Evolutionary conservation across 2,113 vertebrate species (phyloP), one percentile per base, ranked within the genome.

Genomic region (Machaerirhynchus nigripectus): DNA sequence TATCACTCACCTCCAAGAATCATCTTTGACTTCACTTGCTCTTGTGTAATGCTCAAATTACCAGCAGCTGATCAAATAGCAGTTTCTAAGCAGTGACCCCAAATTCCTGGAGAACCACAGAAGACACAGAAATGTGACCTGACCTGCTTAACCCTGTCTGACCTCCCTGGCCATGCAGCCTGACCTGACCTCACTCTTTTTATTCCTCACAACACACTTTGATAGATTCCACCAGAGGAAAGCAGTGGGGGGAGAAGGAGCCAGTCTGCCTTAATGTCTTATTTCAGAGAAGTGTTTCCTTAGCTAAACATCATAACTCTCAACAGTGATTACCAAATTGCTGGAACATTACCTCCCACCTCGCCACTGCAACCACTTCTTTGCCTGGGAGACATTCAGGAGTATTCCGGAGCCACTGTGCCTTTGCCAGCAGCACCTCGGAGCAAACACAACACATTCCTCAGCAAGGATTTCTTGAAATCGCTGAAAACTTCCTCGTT

Each of bases 41-140:
- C 94, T 95, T 85, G 96, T 96, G 91, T 90, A 96, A 97, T 77
- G 95, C 93, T 97, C 95, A 96, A 98, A 98, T 98, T 98, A 96
- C 97, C 97, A 97, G 90, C 97, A 97, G 98, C 98, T 98, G 98
- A 98, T 97, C 96, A 98, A 98, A 98, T 85, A 98, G 94, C 87
- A 87, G 49, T 94, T 97, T 84, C 84, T 56, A 67, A 95, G 95
- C 84, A 86, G 88, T 93, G 96, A 97, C 95, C 97, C 95, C 76
- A 74, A 23, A 96, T 92, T 69, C 65, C 73, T 90, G 78, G 77
- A 95, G 97, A 97, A 63, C 92, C 77, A 49, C 33, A 96, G 95
- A 96, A 95, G 91, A 94, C 95, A 90, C 89, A 97, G 96, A 92
- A 84, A 84, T 77, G 90, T 59, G 96, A 96, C 96, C 97, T 96